Conservation (phyloP, 2,888 invertebrate genomes). For the Scaptomyza polygonia region DNA sequence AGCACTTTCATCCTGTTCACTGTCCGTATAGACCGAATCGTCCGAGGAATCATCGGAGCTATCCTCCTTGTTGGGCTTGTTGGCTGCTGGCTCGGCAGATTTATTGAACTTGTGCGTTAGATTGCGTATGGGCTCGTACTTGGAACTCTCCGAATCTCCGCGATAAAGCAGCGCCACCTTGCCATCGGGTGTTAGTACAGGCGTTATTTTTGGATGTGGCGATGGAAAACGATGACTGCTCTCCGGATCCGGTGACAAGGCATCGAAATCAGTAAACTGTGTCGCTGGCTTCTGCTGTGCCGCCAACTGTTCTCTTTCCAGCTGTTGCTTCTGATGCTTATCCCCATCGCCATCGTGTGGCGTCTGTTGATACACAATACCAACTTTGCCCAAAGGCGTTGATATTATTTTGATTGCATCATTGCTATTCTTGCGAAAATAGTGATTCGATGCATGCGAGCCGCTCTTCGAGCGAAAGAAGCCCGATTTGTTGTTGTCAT, state of each 20-base stretch:
- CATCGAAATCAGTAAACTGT: constrained; percentile 82
- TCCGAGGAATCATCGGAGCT: constrained; percentile 70
- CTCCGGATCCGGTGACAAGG: constrained; percentile 83
- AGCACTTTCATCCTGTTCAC: constrained; percentile 56
- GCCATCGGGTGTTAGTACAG: constrained; percentile 85
- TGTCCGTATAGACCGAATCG: constrained; percentile 71
- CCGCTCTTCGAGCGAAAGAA: constrained; percentile 76
- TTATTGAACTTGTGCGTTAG: constrained; percentile 83
- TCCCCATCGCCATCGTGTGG: constrained; percentile 64
- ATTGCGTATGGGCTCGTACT: constrained; percentile 84
- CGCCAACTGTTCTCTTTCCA: constrained; percentile 66
- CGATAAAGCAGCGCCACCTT: constrained; percentile 85
- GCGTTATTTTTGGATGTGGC: constrained; percentile 84
- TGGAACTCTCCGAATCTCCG: constrained; percentile 84
- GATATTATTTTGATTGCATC: constrained; percentile 85
- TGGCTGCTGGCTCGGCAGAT: constrained; percentile 51
- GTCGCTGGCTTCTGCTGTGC: constrained; percentile 72
- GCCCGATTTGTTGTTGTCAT: constrained; percentile 66
- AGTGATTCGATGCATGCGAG: constrained; percentile 75
- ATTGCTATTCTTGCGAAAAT: constrained; percentile 84
- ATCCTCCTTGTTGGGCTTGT: constrained; percentile 31
- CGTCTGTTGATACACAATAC: constrained; percentile 84
- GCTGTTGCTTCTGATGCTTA: constrained; percentile 69
- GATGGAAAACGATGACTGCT: constrained; percentile 84
- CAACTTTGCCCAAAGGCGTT: constrained; percentile 85